phyloP scores from a whole-genome alignment of 2,888 invertebrate species.

The Xestobium rufovillosum region DNA sequence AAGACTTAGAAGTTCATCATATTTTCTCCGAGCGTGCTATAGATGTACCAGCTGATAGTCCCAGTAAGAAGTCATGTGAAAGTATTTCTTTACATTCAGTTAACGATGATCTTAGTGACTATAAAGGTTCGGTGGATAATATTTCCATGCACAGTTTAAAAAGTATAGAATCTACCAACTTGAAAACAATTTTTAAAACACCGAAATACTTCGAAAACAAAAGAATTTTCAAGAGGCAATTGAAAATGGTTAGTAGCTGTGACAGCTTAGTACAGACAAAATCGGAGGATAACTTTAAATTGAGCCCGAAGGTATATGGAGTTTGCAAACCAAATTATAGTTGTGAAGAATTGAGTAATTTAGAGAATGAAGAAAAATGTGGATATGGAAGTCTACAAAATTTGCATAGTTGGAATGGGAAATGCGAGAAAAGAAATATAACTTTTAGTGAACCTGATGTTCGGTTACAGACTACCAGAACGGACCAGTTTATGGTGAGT shows the following conservation, averaged over 20 bases:
- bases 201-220: constrained; percentile 31
- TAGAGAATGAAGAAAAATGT: constrained; percentile 33
- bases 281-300: constrained; percentile 44
- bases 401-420: constrained; percentile 41
- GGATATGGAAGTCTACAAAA: constrained; percentile 62
- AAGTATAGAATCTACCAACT: constrained; percentile 45
- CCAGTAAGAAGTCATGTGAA: constrained; percentile 28
- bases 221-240: constrained; percentile 27
- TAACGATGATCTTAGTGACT: constrained; percentile 26
- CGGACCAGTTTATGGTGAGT: constrained; percentile 23
- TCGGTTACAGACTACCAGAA: constrained; percentile 41
- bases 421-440: constrained; percentile 27
- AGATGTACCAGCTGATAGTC: constrained; percentile 35
- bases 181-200: constrained; percentile 36
- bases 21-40: constrained; percentile 36
- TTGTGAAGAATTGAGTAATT: constrained; percentile 37
- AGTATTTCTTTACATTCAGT: constrained; percentile 27
- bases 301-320: constrained; percentile 62
- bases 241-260: constrained; percentile 35
- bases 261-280: constrained; percentile 33
- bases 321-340: constrained; percentile 40
- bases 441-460: constrained; percentile 63
- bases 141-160: constrained; percentile 53
- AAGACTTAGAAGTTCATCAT: too few relatives aligned
- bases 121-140: constrained; percentile 45